Evolutionary conservation across 2,888 invertebrate species (phyloP).

Genomic region (Pecten maximus): DNA sequence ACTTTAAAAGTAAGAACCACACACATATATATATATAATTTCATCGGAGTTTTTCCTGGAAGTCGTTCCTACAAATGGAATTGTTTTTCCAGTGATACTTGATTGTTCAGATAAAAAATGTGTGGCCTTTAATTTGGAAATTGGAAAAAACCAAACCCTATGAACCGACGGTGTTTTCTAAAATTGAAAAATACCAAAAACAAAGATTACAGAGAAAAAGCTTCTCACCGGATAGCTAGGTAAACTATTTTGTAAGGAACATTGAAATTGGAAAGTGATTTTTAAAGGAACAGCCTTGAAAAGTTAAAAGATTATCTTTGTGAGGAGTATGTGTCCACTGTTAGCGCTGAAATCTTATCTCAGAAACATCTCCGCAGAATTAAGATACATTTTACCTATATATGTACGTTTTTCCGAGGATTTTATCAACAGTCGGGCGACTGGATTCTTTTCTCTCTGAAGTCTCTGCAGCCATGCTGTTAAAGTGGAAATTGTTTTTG

Average conservation of each 20-base stretch:
- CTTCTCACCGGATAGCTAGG: background rate
- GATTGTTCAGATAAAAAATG: background rate
- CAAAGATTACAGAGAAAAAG: background rate
- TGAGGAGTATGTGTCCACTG: background rate
- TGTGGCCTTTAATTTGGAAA: constrained; percentile 13
- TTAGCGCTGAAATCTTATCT: background rate
- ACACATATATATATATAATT: too few relatives aligned
- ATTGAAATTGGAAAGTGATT: constrained; percentile 17
- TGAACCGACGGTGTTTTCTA: background rate
- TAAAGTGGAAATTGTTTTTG: background rate
- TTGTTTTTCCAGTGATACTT: background rate
- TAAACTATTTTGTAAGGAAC: background rate
- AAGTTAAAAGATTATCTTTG: background rate
- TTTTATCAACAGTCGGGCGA: background rate
- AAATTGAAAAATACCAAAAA: constrained; percentile 1
- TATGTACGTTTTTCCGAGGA: background rate
- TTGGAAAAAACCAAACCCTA: background rate
- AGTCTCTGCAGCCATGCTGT: background rate
- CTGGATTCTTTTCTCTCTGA: background rate
- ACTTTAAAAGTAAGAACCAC: background rate
- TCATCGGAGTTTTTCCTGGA: background rate
- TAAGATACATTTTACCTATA: background rate
- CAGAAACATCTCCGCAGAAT: background rate
- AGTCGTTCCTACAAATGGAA: background rate
- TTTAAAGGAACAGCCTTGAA: background rate